Percentiles rank a stretch among this genome's conserved stretches.
phyloP scores from a whole-genome alignment of 1,140 invertebrate species.

The Triops longicaudatus region DNA sequence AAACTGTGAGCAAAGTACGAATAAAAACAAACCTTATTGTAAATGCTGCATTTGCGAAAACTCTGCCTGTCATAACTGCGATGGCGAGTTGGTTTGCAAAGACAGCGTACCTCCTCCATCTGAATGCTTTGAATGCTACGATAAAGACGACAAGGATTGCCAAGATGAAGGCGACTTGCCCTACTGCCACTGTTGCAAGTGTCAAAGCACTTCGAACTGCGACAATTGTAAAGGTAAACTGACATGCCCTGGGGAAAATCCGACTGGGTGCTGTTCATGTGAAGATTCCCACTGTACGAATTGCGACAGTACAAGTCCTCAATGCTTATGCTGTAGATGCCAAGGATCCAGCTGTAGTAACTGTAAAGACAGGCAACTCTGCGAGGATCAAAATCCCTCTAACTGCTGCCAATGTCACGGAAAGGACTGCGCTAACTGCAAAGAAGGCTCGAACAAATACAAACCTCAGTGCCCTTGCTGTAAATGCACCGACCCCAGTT shows the following conservation, averaged over 20 bases:
- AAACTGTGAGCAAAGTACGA: not conserved
- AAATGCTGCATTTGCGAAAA: not conserved
- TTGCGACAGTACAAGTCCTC: no score
- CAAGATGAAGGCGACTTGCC: not conserved
- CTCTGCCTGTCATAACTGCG: not conserved
- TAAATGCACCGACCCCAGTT: no score
- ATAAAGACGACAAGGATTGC: not conserved
- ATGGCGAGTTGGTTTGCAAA: not conserved
- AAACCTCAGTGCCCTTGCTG: no score
- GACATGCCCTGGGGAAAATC: no score
- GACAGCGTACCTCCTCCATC: not conserved
- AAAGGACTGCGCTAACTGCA: not conserved
- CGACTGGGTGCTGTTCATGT: no score
- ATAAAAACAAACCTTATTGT: not conserved
- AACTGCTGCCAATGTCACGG: not conserved
- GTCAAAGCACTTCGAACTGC: no score
- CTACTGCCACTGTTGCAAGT: no score
- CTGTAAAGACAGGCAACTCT: not conserved
- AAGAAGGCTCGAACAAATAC: not conserved
- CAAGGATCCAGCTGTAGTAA: not conserved
- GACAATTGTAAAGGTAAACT: no score
- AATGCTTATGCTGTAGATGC: no score
- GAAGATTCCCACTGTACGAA: no score
- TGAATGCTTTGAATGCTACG: not conserved
- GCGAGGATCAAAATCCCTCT: not conserved